These are phyloP conservation scores for Mustela nigripes DNA, from an alignment of 2,113 vertebrate species.

Conservation along the genomic window DNA sequence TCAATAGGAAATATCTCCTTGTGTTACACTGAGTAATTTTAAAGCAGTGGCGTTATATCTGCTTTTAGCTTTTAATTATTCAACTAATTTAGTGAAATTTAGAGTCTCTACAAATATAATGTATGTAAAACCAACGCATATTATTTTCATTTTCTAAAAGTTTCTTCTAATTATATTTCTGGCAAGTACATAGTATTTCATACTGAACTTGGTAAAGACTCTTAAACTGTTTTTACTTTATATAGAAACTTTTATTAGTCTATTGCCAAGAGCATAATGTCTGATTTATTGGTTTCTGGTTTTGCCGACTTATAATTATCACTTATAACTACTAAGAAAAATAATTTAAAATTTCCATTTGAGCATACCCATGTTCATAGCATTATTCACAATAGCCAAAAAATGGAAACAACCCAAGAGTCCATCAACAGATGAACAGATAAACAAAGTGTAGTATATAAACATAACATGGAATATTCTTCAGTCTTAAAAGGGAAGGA, in stretches of 20 bases:
- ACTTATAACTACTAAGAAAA: slow-evolving; percentile 81
- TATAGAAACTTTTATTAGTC: slow-evolving; percentile 77
- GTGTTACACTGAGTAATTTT: background rate
- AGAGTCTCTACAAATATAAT: slow-evolving; percentile 64
- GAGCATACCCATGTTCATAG: background rate
- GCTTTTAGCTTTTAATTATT: slow-evolving; percentile 64
- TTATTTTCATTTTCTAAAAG: slow-evolving; percentile 66
- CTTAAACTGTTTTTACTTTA: slow-evolving; percentile 73
- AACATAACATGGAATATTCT: background rate
- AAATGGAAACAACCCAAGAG: background rate
- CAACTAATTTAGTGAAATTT: slow-evolving; percentile 64
- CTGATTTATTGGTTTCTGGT: slow-evolving; percentile 76
- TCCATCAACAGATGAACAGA: background rate
- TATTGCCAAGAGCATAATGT: slow-evolving; percentile 74
- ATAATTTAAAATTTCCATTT: slow-evolving; percentile 56
- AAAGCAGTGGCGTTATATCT: slow-evolving; percentile 3
- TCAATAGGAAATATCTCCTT: background rate
- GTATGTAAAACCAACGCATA: slow-evolving; percentile 75
- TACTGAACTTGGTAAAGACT: slow-evolving; percentile 75
- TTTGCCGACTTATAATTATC: slow-evolving; percentile 77
- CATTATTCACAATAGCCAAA: background rate
- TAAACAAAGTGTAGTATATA: background rate
- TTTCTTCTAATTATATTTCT: slow-evolving; percentile 75
- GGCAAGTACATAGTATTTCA: slow-evolving; percentile 73
- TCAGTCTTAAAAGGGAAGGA: background rate